phyloP scores from a whole-genome alignment of 2,797 vertebrate genomes.

The Momotus momota region DNA sequence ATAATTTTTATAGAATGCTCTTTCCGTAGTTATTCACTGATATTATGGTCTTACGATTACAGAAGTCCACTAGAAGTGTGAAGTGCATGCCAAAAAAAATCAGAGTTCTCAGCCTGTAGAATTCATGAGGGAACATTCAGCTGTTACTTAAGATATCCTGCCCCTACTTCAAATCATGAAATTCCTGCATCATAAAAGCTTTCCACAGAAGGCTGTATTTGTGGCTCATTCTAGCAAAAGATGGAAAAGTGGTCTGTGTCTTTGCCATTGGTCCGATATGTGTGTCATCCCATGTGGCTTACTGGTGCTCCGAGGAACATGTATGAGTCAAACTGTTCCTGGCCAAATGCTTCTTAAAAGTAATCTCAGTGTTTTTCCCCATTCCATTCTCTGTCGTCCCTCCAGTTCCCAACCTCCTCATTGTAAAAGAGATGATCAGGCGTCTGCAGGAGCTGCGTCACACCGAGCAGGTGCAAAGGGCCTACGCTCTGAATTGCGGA shows the following conservation, averaged over 20 bases:
- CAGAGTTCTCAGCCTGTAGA: conserved; percentile 19
- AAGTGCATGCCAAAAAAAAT: conserved; percentile 1
- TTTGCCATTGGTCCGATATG: neutral
- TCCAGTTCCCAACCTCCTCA: conserved; percentile 88
- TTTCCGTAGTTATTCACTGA: conserved; percentile 27
- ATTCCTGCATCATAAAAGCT: neutral
- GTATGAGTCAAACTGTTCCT: neutral
- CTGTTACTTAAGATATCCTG: conserved; percentile 26
- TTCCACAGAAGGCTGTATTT: neutral
- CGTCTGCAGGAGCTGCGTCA: conserved; percentile 94
- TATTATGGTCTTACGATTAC: conserved; percentile 7
- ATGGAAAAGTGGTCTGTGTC: neutral
- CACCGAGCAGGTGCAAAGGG: conserved; percentile 94
- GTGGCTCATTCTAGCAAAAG: neutral
- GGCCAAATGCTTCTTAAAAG: neutral
- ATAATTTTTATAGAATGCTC: neutral
- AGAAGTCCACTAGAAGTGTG: neutral
- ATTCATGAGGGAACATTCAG: conserved; percentile 5
- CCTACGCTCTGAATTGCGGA: conserved; percentile 95
- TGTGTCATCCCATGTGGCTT: neutral
- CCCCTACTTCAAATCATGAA: neutral
- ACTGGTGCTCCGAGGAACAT: neutral
- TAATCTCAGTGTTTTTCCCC: neutral
- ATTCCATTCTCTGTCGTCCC: neutral
- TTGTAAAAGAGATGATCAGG: conserved; percentile 93